Base-by-base conservation (phyloP, 2,113 vertebrate species). In the Epinephelus cyanopodus region DNA sequence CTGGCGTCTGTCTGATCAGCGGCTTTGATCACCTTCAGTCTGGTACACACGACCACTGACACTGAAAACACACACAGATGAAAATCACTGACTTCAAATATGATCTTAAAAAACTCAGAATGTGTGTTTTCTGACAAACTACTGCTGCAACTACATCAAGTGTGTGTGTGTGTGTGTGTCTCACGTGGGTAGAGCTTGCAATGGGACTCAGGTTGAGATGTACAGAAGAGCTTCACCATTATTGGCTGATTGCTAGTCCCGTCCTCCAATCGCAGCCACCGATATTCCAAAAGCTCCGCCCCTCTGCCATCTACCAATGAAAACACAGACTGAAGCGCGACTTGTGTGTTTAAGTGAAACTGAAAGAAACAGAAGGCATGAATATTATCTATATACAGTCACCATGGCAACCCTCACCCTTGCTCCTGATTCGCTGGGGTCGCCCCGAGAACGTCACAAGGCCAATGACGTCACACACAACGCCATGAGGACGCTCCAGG, bases 191-290 rank as follows among this genome's bases (percentile, higher is more conserved):
- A 83, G 60, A 96, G 92, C 47, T 60, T 86, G 15, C 27, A 66
- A 56, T 95, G 94, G 4, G 89, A 77, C 13, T 96, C 93, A 0
- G 95, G 96, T 39, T 96, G 96, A 4, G 95, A 96, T 0, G 96
- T 96, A 42, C 93, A 87, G 87, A 95, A 95, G 3, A 96, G 94
- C 91, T 96, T 94, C 79, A 96, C 90, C 71, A 73, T 89, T 87
- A 96, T 90, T 76, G 92, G 95, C 58, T 82, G 56, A 14, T 74
- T 15, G n/a, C 92, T 89, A 5, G 85, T 82, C 2, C 95, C 93
- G 0, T 96, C 95, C 77, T 94, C 89, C 82, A 96, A 52, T 53
- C 64, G 92, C 23, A 96, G 84, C 96, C 96, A 96, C 37, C 89
- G 92, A 70, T 95, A 96, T 86, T 95, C 91, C 80, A 89, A 33